Percentiles rank a stretch among this genome's conserved stretches.
phyloP scores from a whole-genome alignment of 1,140 invertebrate genomes.

The Eciton burchellii region DNA sequence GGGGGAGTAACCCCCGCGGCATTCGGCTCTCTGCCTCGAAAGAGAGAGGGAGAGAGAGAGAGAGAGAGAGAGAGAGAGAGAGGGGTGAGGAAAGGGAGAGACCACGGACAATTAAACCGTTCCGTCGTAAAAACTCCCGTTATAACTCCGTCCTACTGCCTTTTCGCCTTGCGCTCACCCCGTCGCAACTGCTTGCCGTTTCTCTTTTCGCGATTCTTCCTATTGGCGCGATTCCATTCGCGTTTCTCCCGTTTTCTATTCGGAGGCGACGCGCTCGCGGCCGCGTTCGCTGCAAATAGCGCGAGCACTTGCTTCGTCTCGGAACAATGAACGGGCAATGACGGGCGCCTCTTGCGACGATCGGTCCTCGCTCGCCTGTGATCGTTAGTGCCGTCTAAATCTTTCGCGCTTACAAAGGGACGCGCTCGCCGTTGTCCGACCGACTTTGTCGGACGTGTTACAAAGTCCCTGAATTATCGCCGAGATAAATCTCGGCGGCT shows the following conservation, averaged over 20 bases:
- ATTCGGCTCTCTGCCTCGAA: constrained; percentile 56
- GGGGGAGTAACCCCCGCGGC: constrained; percentile 47
- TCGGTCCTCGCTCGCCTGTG: neutral
- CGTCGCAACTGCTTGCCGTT: constrained; percentile 45
- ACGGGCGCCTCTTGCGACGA: neutral
- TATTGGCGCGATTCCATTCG: constrained; percentile 69
- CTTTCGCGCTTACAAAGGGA: neutral
- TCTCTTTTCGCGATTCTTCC: constrained; percentile 72
- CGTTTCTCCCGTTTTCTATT: constrained; percentile 48
- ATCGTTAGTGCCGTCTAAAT: constrained; percentile 43
- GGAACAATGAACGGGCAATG: constrained; percentile 36
- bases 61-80: too few relatives aligned
- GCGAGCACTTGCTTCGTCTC: constrained; percentile 15
- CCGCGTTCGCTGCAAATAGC: neutral
- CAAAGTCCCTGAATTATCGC: constrained; percentile 11
- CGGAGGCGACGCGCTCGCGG: neutral
- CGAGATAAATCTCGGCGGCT: neutral
- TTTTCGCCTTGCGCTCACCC: neutral
- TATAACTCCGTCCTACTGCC: constrained; percentile 58
- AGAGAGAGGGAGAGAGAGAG: too few relatives aligned
- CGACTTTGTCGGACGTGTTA: neutral
- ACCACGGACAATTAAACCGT: constrained; percentile 75
- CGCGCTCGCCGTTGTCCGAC: neutral
- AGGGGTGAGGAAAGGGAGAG: constrained; percentile 65
- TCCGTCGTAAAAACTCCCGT: constrained; percentile 73